Evolutionary conservation across 2,797 vertebrate species (phyloP).

Genomic region (Poeciliopsis paucimaculata): DNA sequence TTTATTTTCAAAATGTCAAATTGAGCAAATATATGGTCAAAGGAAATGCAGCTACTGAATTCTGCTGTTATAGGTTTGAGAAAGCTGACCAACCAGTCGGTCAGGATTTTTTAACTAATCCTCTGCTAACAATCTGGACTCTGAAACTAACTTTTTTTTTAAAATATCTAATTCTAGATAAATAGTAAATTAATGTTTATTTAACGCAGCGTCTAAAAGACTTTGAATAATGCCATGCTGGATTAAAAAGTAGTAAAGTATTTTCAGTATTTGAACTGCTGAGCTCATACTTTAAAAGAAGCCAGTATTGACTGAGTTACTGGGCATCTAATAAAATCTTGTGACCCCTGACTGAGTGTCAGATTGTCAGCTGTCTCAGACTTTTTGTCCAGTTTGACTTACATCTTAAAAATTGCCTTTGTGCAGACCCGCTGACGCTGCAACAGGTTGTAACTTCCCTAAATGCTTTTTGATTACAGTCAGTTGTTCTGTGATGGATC

Average conservation of each 20-base stretch:
- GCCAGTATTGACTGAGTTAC: neutral
- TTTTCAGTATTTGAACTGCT: neutral
- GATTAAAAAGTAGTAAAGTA: neutral
- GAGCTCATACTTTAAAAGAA: neutral
- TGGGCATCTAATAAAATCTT: neutral
- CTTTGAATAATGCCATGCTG: too few species aligned
- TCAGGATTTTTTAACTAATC: neutral
- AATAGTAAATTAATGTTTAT: neutral
- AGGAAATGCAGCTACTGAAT: neutral
- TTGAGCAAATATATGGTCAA: too few species aligned
- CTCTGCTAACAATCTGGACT: neutral
- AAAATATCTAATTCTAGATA: neutral
- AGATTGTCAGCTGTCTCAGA: neutral
- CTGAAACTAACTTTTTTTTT: neutral
- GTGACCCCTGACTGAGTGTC: neutral
- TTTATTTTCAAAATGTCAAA: too few species aligned
- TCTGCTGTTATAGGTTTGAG: neutral
- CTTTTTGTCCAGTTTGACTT: neutral
- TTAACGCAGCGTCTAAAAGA: neutral
- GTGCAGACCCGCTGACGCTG: neutral
- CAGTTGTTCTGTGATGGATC: slow-evolving; percentile 64
- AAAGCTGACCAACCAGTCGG: neutral
- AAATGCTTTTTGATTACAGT: slow-evolving; percentile 41
- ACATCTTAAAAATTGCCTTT: neutral
- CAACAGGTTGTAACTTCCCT: slow-evolving; percentile 57